A percentile compares a stretch with the other conserved stretches of the same genome.
These are phyloP conservation scores for Helicolenus hilgendorfi DNA, from an alignment of 2,797 vertebrate genomes.

Conservation along the genomic window DNA sequence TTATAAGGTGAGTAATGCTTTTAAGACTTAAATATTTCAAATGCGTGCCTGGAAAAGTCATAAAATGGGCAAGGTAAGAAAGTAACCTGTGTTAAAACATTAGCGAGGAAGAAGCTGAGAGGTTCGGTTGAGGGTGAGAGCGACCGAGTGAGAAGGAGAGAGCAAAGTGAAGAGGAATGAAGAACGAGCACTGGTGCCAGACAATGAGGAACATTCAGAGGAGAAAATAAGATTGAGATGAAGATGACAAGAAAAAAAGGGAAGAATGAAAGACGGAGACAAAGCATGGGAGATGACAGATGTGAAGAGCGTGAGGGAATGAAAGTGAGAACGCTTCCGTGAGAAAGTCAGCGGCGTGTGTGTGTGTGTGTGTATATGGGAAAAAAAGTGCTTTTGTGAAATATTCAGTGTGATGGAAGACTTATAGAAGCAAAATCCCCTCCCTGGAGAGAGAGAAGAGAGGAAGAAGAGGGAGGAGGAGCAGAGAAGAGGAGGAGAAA, in stretches of 20 bases:
- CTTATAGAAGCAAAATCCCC: conserved; percentile 78
- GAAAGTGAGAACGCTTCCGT: conserved; percentile 72
- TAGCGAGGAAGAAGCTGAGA: not conserved
- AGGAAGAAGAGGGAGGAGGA: conserved; percentile 57
- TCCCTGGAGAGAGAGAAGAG: conserved; percentile 68
- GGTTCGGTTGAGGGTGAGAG: not conserved
- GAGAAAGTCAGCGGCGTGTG: conserved; percentile 59
- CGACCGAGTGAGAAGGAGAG: not conserved
- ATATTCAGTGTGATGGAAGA: conserved; percentile 83
- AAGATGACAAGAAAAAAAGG: conserved; percentile 57
- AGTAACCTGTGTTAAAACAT: not conserved
- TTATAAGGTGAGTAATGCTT: conserved; percentile 17
- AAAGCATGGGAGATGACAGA: conserved; percentile 50
- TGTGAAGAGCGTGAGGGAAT: conserved; percentile 60
- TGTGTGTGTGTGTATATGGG: conserved; percentile 29
- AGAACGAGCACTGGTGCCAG: conserved; percentile 12
- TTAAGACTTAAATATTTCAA: conserved; percentile 29
- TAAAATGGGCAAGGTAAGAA: not conserved
- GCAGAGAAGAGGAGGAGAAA: conserved; percentile 69
- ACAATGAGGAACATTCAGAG: conserved; percentile 19
- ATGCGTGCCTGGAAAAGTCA: conserved; percentile 27
- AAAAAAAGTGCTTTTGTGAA: conserved; percentile 71
- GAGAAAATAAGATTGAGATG: conserved; percentile 40
- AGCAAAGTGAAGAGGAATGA: conserved; percentile 9
- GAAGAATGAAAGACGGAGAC: conserved; percentile 46